phyloP scores from a whole-genome alignment of 2,797 vertebrate species.

The Dipus sagitta region DNA sequence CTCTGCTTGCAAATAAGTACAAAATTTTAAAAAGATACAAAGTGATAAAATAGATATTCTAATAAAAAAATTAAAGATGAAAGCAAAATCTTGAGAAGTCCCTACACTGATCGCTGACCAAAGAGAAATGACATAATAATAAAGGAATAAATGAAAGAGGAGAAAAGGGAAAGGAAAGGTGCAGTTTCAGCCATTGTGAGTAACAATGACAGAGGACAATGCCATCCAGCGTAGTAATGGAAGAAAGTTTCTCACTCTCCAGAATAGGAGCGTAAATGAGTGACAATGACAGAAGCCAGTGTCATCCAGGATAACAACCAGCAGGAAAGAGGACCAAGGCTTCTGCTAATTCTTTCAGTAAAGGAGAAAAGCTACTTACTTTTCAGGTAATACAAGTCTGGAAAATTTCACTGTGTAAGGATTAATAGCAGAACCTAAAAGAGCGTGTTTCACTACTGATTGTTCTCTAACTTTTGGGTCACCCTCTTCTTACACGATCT shows the following conservation, averaged over 20 bases:
- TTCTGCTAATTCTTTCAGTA: constrained; percentile 13
- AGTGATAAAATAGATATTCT: no score
- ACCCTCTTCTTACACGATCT: neutral
- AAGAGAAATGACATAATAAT: neutral
- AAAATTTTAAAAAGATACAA: no score
- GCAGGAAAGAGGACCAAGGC: neutral
- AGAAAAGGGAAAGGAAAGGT: neutral
- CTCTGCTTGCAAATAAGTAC: no score
- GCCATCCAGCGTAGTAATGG: no score
- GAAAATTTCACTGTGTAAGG: neutral
- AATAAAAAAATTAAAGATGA: neutral
- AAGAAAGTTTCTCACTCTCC: no score
- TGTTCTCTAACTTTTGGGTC: neutral
- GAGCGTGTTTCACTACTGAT: neutral
- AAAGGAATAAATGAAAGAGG: neutral
- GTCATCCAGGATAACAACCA: neutral
- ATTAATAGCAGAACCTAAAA: neutral
- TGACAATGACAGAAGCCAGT: neutral
- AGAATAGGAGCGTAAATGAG: neutral
- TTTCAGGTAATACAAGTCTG: neutral
- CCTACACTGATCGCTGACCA: neutral
- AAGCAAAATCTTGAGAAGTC: constrained; percentile 1
- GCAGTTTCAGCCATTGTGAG: neutral
- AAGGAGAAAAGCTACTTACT: neutral
- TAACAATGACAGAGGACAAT: neutral